phyloP scores from a whole-genome alignment of 2,113 vertebrate species.

The Sterrhoptilus dennistouni region DNA sequence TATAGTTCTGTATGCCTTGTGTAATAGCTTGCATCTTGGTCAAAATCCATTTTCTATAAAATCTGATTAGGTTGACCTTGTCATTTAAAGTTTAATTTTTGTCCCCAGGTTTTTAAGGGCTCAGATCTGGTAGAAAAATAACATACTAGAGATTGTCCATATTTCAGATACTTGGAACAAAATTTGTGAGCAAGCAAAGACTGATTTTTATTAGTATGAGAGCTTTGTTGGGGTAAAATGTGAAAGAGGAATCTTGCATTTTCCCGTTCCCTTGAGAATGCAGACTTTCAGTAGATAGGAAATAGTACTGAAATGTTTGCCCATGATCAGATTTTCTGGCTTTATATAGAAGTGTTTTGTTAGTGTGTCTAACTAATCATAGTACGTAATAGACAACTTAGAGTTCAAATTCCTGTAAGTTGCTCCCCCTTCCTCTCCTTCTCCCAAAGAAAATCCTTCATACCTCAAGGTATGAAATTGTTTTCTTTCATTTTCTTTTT shows the following conservation, averaged over 20 bases:
- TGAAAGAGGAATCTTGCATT: not conserved
- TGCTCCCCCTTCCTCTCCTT: not conserved
- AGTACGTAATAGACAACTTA: not conserved
- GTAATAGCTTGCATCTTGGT: not conserved
- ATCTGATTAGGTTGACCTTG: not conserved
- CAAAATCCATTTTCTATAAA: not conserved
- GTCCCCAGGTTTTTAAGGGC: not conserved
- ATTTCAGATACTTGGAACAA: not conserved
- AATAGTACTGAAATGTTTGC: not conserved
- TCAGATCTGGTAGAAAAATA: not conserved
- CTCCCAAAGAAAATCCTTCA: not conserved
- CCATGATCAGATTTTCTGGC: not conserved
- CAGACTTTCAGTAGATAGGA: not conserved
- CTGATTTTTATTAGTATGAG: not conserved
- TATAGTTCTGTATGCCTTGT: not conserved
- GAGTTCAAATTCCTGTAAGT: not conserved
- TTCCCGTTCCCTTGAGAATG: not conserved
- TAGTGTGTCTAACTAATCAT: not conserved
- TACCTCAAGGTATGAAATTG: accelerated
- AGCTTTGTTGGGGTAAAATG: not conserved
- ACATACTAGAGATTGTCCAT: not conserved
- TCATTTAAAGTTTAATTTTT: not conserved
- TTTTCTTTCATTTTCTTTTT: not conserved
- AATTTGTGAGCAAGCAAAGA: not conserved
- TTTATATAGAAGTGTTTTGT: not conserved